phyloP scores from a whole-genome alignment of 2,797 vertebrate species.

The Rousettus madagascariensis region DNA sequence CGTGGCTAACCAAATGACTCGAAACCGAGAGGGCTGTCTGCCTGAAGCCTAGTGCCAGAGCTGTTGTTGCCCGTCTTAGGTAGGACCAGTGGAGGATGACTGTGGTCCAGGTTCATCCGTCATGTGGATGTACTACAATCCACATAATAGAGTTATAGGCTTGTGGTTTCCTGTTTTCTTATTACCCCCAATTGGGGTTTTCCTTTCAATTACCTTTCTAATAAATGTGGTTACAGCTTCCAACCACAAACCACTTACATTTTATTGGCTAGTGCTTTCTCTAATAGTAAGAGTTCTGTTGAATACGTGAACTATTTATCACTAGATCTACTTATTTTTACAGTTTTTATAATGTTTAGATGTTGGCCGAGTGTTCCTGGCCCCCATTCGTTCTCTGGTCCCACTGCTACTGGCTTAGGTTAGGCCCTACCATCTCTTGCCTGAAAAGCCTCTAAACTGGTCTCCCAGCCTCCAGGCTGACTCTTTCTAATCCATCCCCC shows the following conservation, averaged over 20 bases:
- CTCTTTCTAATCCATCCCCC: neutral
- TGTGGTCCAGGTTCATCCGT: neutral
- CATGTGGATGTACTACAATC: neutral
- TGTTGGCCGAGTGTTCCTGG: neutral
- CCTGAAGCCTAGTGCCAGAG: neutral
- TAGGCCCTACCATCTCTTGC: neutral
- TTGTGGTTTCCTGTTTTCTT: conserved; percentile 26
- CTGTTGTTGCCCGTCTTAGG: neutral
- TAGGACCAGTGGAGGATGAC: neutral
- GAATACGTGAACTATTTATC: neutral
- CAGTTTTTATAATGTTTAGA: neutral
- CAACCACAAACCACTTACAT: conserved; percentile 38
- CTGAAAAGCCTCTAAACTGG: neutral
- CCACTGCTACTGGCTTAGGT: neutral
- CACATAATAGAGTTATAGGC: neutral
- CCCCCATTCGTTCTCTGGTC: neutral
- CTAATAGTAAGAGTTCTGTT: neutral
- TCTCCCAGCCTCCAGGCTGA: neutral
- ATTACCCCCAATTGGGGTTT: neutral
- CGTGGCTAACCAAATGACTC: neutral
- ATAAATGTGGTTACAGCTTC: neutral
- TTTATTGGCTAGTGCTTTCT: conserved; percentile 18
- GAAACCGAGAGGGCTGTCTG: neutral
- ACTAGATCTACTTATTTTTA: neutral
- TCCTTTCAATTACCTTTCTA: conserved; percentile 39